Evolutionary conservation across 2,888 invertebrate species (phyloP), one percentile per base, ranked within the genome.

Genomic region (Sinohyriopsis cumingii): DNA sequence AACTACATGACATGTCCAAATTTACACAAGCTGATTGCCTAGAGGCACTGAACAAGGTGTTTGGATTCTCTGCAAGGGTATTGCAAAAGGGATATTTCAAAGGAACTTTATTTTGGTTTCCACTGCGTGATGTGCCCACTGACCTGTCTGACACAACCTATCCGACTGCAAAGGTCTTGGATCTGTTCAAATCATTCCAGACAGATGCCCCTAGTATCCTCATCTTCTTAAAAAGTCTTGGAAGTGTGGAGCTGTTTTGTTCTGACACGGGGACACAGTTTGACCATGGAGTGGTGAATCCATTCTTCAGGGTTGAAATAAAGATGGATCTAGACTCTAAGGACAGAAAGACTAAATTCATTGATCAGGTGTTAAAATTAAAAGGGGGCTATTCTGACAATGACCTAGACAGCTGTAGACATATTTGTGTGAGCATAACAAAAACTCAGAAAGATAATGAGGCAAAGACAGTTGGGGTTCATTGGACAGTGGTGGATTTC

Each of bases 61-160:
- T 87, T 72, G 82, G 78, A 5, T 75, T 78, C 56, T 45, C 59
- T 15, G 59, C 64, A 19, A 69, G 71, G 22, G 63, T 66, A 0
- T 68, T 82, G 22, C 63, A 74, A 5, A 65, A 68, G 5, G 82
- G 84, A 15, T 67, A 63, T 63, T 87, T 76, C 65, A 55, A 76
- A 19, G 87, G 86, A 15, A 87, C 87, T 6, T 33, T 88, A 64
- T 87, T 88, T 65, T 78, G 87, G 76, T 88, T 88, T 68, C 87
- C 87, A 19, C 73, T 88, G n/a, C 76, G 88, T n/a, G 63, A 72
- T 12, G 59, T 62, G 56, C 28, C 70, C 22, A 84, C 86, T 9
- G 72, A 75, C 9, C 68, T 88, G n/a, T 87, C 86, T 18, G 77
- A 79, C 24, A 83, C 73, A 7, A 53, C 79, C 4, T 88, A 86